These are phyloP conservation scores for Andrena fulva DNA, from an alignment of 2,888 invertebrate species.

Conservation along the genomic window DNA sequence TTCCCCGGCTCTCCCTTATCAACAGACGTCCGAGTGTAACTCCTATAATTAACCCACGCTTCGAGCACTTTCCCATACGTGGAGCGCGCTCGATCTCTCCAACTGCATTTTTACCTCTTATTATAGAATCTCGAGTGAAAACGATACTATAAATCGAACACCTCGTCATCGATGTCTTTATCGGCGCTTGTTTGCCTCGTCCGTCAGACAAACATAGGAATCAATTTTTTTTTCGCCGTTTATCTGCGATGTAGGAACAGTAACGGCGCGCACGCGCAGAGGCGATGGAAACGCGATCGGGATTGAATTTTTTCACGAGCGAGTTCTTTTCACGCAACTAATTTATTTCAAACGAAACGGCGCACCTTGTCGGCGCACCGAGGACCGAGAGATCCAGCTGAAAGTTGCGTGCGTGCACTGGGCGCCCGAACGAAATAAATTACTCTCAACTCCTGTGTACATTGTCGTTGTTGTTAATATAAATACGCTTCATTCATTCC, in stretches of 20 bases:
- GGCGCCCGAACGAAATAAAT: neutral
- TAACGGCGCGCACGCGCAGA: neutral
- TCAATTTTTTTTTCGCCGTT: neutral
- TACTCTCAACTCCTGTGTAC: neutral
- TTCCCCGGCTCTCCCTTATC: neutral
- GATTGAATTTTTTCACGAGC: neutral
- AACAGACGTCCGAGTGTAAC: neutral
- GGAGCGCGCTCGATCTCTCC: neutral
- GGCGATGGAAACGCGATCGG: too few species aligned
- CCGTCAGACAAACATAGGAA: neutral
- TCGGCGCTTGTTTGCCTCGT: slow-evolving; percentile 2
- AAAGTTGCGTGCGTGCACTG: neutral
- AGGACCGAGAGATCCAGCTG: too few species aligned
- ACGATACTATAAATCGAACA: neutral
- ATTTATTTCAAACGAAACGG: too few species aligned
- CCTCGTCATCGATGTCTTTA: neutral
- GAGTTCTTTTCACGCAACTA: too few species aligned
- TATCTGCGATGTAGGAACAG: neutral
- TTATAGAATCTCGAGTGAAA: neutral
- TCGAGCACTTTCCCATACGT: neutral
- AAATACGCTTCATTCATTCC: slow-evolving; percentile 33
- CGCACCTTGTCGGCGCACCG: too few species aligned
- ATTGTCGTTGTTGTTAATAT: neutral
- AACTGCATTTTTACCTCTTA: neutral
- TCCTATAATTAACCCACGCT: slow-evolving; percentile 5